Percentiles rank a stretch among this genome's conserved stretches.
Evolutionary conservation across 2,113 vertebrate species (phyloP).

Genomic region (Nematolebias whitei): DNA sequence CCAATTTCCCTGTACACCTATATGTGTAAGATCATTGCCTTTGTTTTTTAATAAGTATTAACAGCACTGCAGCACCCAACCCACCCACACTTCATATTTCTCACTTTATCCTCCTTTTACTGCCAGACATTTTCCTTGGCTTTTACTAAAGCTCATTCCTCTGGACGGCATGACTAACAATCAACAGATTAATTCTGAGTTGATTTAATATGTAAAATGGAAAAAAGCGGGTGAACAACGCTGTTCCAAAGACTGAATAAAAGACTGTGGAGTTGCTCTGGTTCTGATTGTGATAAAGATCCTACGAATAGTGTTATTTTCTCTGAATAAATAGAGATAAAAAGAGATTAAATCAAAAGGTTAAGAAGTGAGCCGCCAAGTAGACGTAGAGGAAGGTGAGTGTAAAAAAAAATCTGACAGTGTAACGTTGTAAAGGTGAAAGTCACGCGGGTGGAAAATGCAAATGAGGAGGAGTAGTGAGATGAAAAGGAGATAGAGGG

Average conservation of each 20-base stretch:
- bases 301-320: too few species aligned
- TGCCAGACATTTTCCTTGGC: too few species aligned
- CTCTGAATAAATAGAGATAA: too few species aligned
- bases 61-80: too few species aligned
- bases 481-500: slow-evolving; percentile 38
- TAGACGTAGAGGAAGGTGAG: background rate
- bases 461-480: slow-evolving; percentile 39
- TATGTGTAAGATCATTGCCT: too few species aligned
- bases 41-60: too few species aligned
- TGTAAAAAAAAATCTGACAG: slow-evolving; percentile 8
- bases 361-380: background rate
- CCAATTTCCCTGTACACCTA: too few species aligned
- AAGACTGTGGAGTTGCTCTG: too few species aligned
- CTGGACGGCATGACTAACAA: slow-evolving; percentile 2
- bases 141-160: slow-evolving; percentile 12
- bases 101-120: background rate
- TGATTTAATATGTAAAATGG: slow-evolving; percentile 15
- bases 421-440: slow-evolving; percentile 44
- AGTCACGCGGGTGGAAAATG: slow-evolving; percentile 37
- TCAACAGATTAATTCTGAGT: slow-evolving; percentile 24
- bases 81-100: background rate
- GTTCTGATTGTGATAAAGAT: too few species aligned
- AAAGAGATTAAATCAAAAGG: background rate
- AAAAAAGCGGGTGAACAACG: slow-evolving; percentile 20
- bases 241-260: slow-evolving; percentile 26